Base-by-base conservation (phyloP, 1,140 invertebrate species). In the Sipha flava region DNA sequence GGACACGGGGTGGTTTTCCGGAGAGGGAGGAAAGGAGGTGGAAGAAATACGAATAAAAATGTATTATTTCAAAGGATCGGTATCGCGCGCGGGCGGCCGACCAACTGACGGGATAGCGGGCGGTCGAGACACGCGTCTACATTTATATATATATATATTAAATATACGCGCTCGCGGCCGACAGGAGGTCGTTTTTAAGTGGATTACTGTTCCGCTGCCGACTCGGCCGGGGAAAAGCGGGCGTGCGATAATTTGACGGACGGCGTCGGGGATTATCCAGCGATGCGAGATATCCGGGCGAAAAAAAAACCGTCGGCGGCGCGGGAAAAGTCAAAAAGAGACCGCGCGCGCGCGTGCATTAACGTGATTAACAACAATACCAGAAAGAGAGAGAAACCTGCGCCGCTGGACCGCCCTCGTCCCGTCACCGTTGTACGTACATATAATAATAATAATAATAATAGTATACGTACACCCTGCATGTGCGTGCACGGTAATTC, bases 161-260 rank as follows among this genome's bases (percentile, higher is more conserved):
- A n/a, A 6, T 43, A 10, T 43, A 23, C 14, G 12, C 21, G 21
- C n/a, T 9, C 62, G 34, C 31, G 47, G 72, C 49, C 49, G 72
- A 75, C 72, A 75, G 72, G 72, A 75, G 72, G 72, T 75, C 72
- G 72, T 75, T 54, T 54, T 54, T 75, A 75, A 75, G 72, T 75
- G 72, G 72, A 75, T 75, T 75, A 75, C 72, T 52, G 68, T 47
- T 72, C 68, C 68, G 43, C 68, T 45, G 43, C 68, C 66, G 45
- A 16, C 21, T 23, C 64, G 21, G 37, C 34, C 21, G 64, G 34
- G 64, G 21, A 66, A 21, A 40, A 40, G 64, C 21, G 72, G 23
- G 70, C 70, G 70, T 54, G 45, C 49, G 49, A 75, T 75, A 75
- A 75, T 75, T 75, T 75, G 72, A 75, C 72, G 72, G 72, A 75